Conservation (phyloP, 2,888 invertebrate species). For the Melinaea marsaeus region DNA sequence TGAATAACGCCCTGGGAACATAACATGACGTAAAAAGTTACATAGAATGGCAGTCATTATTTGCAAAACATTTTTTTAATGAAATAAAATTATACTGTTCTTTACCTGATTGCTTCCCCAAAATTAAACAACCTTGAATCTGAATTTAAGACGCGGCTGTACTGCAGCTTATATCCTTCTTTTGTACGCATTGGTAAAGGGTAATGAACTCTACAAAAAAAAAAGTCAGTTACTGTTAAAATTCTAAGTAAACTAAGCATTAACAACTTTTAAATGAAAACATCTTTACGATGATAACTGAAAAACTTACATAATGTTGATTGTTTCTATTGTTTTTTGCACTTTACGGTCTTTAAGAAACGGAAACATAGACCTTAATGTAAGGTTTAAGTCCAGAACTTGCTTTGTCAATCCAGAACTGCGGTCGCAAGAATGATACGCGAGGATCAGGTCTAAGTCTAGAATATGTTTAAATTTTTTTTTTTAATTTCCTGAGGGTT, state of each 20-base stretch:
- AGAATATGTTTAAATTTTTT: conserved; percentile 28
- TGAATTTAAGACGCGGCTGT: conserved; percentile 65
- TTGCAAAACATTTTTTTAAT: too few species aligned
- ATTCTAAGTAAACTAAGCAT: too few species aligned
- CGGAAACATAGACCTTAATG: conserved; percentile 80
- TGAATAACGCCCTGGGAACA: conserved; percentile 19
- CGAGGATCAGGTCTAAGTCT: conserved; percentile 79
- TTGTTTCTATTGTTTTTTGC: conserved; percentile 50
- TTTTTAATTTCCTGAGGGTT: not conserved
- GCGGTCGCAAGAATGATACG: conserved; percentile 82
- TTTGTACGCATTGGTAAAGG: conserved; percentile 64
- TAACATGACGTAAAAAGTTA: too few species aligned
- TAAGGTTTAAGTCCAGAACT: conserved; percentile 83
- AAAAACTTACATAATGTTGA: conserved; percentile 73
- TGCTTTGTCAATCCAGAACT: conserved; percentile 83
- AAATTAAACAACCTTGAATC: conserved; percentile 77
- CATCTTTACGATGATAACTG: too few species aligned
- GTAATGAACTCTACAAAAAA: conserved; percentile 39
- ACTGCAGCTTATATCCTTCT: conserved; percentile 73
- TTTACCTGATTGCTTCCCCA: conserved; percentile 58
- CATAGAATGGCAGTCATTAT: too few species aligned
- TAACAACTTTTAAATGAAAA: too few species aligned
- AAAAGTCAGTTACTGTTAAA: too few species aligned
- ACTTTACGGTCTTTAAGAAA: conserved; percentile 78
- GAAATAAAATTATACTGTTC: not conserved